These are phyloP conservation scores for Borostomias antarcticus DNA, from an alignment of 2,797 vertebrate genomes.

Conservation along the genomic window DNA sequence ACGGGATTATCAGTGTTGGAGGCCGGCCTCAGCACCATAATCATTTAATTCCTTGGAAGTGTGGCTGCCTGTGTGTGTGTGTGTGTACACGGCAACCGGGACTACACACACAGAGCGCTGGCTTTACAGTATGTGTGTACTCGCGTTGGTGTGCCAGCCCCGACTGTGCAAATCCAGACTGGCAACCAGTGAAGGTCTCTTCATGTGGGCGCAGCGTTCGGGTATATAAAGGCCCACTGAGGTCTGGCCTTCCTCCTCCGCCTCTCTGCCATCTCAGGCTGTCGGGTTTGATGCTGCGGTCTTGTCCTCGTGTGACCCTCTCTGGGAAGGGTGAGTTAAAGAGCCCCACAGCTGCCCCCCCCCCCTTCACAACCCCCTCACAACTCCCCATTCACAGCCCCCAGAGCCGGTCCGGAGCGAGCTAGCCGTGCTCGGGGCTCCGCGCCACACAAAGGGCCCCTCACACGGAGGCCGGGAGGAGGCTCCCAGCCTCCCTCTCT, in stretches of 20 bases:
- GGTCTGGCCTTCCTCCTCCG: slow-evolving; percentile 29
- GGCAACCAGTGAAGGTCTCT: slow-evolving; percentile 51
- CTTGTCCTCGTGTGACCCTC: slow-evolving; percentile 66
- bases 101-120: too few relatives aligned
- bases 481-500: slow-evolving; percentile 26
- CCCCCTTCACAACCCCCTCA: too few relatives aligned
- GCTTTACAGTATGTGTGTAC: slow-evolving; percentile 31
- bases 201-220: slow-evolving; percentile 57
- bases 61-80: slow-evolving; percentile 19
- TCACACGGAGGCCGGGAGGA: slow-evolving; percentile 41
- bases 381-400: slow-evolving; percentile 35
- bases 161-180: slow-evolving; percentile 49
- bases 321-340: slow-evolving; percentile 44
- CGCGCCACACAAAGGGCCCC: slow-evolving; percentile 58
- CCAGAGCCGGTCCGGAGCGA: slow-evolving; percentile 12
- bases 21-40: slow-evolving; percentile 2
- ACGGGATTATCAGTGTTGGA: too few relatives aligned
- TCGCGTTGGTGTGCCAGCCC: slow-evolving; percentile 33
- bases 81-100: too few relatives aligned
- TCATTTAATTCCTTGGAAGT: neutral
- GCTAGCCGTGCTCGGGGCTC: slow-evolving; percentile 40
- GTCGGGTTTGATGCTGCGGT: slow-evolving; percentile 49
- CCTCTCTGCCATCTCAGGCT: slow-evolving; percentile 26
- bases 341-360: slow-evolving; percentile 35
- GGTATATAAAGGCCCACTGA: slow-evolving; percentile 61